Evolutionary conservation across 35 echinoderm and acorn worm species (phyloP), one percentile per base, ranked within the genome.

Genomic region (Ophiothrix spiculata): DNA sequence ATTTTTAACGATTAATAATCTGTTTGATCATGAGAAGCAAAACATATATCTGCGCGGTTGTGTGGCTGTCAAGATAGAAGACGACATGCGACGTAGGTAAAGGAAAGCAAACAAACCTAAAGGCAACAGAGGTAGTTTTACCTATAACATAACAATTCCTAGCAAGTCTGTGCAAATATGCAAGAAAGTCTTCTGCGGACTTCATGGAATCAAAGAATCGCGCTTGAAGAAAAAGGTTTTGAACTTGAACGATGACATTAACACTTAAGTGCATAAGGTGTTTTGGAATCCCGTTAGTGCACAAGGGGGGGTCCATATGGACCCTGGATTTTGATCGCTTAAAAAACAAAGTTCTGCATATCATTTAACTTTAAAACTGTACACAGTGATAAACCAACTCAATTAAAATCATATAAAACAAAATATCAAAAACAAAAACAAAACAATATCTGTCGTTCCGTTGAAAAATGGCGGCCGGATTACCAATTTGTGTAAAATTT

Each of bases 171-270:
- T 0, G 31, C 38, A 17, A 40, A 32, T 80, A 12, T 80, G 79
- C 42, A 80, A 80, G 37, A 46, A 39, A 35, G 79, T 35, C 16
- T 80, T 80, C 41, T 33, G 38, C 35, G 79, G n/a, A 28, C 41
- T 40, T n/a, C 79, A 80, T 80, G 79, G 79, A 39, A 80, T 80
- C 79, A 80, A 80, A 46, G 79, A 80, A 38, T 17, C 79, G 36
- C 35, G 79, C 11, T 38, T 80, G 37, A 80, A 80, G 37, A 80
- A 38, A 80, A 80, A 80, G 38, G 79, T 80, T 11, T 38, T 39
- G 13, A 80, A 80, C n/a, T 35, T 23, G 28, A 12, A 46, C 35
- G 42, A 33, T 15, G 38, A 39, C 79, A 80, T 54, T n/a, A n/a
- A n/a, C n/a, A n/a, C n/a, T n/a, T n/a, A n/a, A n/a, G n/a, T n/a